These are phyloP conservation scores for Perca flavescens DNA, from an alignment of 2,113 vertebrate species.

Conservation along the genomic window DNA sequence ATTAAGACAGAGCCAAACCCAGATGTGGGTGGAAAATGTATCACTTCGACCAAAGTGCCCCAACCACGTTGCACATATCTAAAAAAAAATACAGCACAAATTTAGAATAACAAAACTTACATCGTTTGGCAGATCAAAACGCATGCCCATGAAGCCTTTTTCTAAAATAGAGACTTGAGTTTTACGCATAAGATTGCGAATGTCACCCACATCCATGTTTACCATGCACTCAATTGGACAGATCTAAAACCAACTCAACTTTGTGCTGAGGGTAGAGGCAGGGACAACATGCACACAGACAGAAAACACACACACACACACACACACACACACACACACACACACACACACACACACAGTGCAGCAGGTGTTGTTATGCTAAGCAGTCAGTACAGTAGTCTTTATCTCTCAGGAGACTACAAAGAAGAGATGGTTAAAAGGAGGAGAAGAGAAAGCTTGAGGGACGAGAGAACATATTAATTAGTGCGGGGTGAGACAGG, in stretches of 20 bases:
- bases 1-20: not conserved
- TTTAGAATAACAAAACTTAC: slow-evolving; percentile 71
- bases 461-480: slow-evolving; percentile 67
- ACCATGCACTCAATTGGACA: not conserved
- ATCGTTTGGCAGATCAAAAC: slow-evolving; percentile 41
- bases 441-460: slow-evolving; percentile 38
- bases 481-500: slow-evolving; percentile 53
- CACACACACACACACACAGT: slow-evolving; percentile 41
- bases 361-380: slow-evolving; percentile 83
- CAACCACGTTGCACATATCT: slow-evolving; percentile 6
- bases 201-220: slow-evolving; percentile 71
- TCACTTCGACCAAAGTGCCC: not conserved
- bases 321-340: slow-evolving; percentile 45
- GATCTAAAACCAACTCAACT: not conserved
- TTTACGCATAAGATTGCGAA: slow-evolving; percentile 77
- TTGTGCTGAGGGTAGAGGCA: not conserved
- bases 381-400: slow-evolving; percentile 59
- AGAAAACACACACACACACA: slow-evolving; percentile 46
- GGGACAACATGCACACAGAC: slow-evolving; percentile 15
- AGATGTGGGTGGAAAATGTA: not conserved
- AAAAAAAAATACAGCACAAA: slow-evolving; percentile 1
- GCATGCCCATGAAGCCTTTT: slow-evolving; percentile 55
- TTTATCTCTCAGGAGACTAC: slow-evolving; percentile 57
- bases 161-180: slow-evolving; percentile 75
- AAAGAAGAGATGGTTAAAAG: slow-evolving; percentile 36